A percentile compares a stretch with the other conserved stretches of the same genome.
Conservation (phyloP, 2,113 vertebrate genomes). For the Actinemys pallida region DNA sequence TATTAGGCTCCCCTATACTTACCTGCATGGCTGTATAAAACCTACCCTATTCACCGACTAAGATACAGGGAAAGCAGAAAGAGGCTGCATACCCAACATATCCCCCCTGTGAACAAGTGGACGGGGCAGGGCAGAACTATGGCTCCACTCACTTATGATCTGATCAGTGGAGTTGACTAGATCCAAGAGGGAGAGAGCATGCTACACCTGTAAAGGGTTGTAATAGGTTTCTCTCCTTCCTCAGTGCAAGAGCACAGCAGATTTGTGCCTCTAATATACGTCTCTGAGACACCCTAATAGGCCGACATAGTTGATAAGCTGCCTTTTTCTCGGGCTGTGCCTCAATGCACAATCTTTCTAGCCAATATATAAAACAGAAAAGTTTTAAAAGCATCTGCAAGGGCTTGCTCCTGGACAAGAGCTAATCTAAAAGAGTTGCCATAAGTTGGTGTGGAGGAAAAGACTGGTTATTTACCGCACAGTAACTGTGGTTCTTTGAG, state of each 20-base stretch:
- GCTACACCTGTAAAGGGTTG: not conserved
- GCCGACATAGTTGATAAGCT: not conserved
- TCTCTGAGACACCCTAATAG: not conserved
- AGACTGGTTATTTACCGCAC: not conserved
- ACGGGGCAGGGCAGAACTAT: not conserved
- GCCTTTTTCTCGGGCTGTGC: not conserved
- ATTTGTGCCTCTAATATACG: not conserved
- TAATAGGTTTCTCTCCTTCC: not conserved
- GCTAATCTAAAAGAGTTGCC: not conserved
- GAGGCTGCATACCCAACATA: not conserved
- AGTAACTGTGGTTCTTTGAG: not conserved
- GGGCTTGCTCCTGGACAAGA: not conserved
- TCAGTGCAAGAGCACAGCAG: not conserved
- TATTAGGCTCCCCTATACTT: not conserved
- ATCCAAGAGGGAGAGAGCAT: not conserved
- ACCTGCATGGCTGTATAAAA: not conserved
- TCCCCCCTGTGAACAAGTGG: not conserved
- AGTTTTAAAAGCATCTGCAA: not conserved
- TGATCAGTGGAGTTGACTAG: not conserved
- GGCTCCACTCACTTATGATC: not conserved
- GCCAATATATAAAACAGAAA: not conserved
- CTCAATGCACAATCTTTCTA: not conserved
- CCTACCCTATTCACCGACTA: not conserved
- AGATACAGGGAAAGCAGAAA: fast-evolving
- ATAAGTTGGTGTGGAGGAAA: not conserved